Evolutionary conservation across 2,113 vertebrate genomes (phyloP), one percentile per base, ranked within the genome.

Genomic region (Lophotis ruficrista): DNA sequence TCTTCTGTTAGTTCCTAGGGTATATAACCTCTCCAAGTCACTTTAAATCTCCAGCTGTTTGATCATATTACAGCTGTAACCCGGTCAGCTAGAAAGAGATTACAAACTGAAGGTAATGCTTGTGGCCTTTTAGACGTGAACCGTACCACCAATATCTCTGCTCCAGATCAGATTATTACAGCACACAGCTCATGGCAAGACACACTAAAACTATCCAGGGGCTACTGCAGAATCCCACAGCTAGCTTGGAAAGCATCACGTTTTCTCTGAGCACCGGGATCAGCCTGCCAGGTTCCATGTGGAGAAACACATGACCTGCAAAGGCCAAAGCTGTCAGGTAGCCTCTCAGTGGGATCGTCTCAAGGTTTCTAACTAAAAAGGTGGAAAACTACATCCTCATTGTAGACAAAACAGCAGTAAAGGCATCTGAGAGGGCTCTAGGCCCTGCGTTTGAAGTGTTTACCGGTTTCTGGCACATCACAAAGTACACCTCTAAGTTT

Each of bases 61-160:
- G 95, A 94, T 96, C 92, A 28, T 56, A 64, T 96, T 95, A 97
- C 96, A 85, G 65, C 86, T 94, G 96, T 93, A 97, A 97, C 85
- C 51, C 31, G 92, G 88, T 96, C 92, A 95, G 75, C 92, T 50
- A 92, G 70, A 68, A 92, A 43, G 86, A 94, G 76, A 90, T 84
- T 54, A 95, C 82, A 87, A 89, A 95, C 92, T 75, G 31, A 90
- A 81, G 76, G 61, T 69, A 96, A 78, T n/a, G 48, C 81, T 68
- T 33, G 18, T 53, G 65, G 81, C 76, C 69, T 84, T 94, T 82
- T 35, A 68, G 43, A 90, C 15, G 11, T 14, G 20, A 83, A 60
- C 71, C 9, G 4, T 30, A 83, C 30, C 41, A 58, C 69, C 53
- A 78, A 83, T 16, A 71, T 12, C 27, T 16, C 83, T 30, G 71